A percentile compares a stretch with the other conserved stretches of the same genome.
Evolutionary conservation across 2,797 vertebrate genomes (phyloP).

Genomic region (Champsocephalus esox): DNA sequence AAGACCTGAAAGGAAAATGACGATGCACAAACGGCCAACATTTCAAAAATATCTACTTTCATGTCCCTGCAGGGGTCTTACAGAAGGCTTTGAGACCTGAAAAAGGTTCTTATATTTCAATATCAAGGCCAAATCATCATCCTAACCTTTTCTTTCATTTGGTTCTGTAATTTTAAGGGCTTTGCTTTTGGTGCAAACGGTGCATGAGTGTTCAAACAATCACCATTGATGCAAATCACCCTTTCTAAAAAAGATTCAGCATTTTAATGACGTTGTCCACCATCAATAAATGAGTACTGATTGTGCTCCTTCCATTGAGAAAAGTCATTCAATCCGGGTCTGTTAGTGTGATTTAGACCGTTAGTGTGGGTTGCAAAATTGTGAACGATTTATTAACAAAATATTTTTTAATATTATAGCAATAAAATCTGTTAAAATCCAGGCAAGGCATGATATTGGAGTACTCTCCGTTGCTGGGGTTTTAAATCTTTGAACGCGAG

Average conservation of each 20-base stretch:
- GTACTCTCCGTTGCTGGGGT: slow-evolving; percentile 7
- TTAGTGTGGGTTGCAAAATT: slow-evolving; percentile 17
- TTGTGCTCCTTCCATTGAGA: slow-evolving; percentile 60
- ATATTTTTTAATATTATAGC: slow-evolving; percentile 2
- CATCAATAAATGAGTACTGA: slow-evolving; percentile 55
- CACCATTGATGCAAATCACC: slow-evolving; percentile 30
- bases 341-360: slow-evolving; percentile 13
- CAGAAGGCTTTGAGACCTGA: slow-evolving; percentile 30
- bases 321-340: slow-evolving; percentile 27
- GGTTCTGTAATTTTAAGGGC: slow-evolving; percentile 64
- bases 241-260: slow-evolving; percentile 32
- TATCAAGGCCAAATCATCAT: slow-evolving; percentile 16
- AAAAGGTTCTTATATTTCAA: slow-evolving; percentile 36
- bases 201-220: slow-evolving; percentile 59
- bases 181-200: slow-evolving; percentile 76
- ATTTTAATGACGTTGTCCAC: slow-evolving; percentile 23
- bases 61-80: slow-evolving; percentile 21
- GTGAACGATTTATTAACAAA: slow-evolving; percentile 24
- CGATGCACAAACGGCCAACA: slow-evolving; percentile 31
- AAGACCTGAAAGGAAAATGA: slow-evolving; percentile 54
- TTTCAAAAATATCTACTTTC: slow-evolving; percentile 57
- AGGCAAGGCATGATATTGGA: neutral
- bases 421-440: slow-evolving; percentile 37
- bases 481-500: neutral
- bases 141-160: slow-evolving; percentile 47